Evolutionary conservation across 1,140 invertebrate genomes (phyloP).

Genomic region (Ceratina calcarata): DNA sequence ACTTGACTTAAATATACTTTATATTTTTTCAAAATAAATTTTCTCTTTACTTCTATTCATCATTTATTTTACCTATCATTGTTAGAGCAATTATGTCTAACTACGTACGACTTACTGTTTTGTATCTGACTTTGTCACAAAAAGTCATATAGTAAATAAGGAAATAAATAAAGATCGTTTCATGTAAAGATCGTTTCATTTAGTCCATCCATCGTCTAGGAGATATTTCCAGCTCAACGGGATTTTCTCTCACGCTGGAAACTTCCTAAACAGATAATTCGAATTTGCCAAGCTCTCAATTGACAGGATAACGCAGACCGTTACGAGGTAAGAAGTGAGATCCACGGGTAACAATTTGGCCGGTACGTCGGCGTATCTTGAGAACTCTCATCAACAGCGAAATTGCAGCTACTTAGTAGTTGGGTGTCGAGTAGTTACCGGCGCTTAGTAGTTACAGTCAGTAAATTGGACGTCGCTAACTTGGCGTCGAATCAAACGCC

Average conservation of each 20-base stretch:
- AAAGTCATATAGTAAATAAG: too few species aligned
- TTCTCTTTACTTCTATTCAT: too few species aligned
- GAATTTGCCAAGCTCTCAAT: not conserved
- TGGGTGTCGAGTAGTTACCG: slow-evolving; percentile 9
- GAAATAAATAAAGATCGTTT: too few species aligned
- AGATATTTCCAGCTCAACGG: too few species aligned
- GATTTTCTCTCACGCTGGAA: too few species aligned
- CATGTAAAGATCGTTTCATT: too few species aligned
- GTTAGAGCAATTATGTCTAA: not conserved
- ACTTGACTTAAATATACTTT: too few species aligned
- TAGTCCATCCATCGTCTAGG: too few species aligned
- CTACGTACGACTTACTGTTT: too few species aligned
- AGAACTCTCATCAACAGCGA: slow-evolving; percentile 29
- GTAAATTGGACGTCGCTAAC: slow-evolving; percentile 27
- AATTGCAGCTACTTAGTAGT: slow-evolving; percentile 33
- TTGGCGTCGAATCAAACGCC: not conserved
- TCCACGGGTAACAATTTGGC: not conserved
- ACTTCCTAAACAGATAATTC: not conserved
- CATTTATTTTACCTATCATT: not conserved
- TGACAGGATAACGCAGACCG: not conserved
- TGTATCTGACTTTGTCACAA: too few species aligned
- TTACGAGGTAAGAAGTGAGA: too few species aligned
- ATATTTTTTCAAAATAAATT: too few species aligned
- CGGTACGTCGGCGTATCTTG: slow-evolving; percentile 11
- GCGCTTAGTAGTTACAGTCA: slow-evolving; percentile 33